Conservation (phyloP, 2,888 invertebrate species). For the Apodemia hepburni region DNA sequence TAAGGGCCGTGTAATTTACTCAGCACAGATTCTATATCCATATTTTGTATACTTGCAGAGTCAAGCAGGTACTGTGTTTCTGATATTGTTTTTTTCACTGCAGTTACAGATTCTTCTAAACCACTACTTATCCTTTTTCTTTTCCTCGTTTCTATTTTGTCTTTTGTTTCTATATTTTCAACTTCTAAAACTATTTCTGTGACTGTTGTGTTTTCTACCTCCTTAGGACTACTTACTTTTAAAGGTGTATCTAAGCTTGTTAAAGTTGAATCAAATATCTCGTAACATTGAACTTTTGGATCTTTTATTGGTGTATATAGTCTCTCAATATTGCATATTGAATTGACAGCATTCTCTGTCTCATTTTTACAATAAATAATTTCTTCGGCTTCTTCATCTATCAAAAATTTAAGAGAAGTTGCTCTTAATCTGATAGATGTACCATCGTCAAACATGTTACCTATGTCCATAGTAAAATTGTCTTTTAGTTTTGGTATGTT, state of each 20-base stretch:
- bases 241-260: slow-evolving; percentile 70
- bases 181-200: slow-evolving; percentile 57
- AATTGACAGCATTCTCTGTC: slow-evolving; percentile 58
- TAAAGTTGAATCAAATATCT: slow-evolving; percentile 70
- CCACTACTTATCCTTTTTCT: slow-evolving; percentile 53
- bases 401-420: slow-evolving; percentile 44
- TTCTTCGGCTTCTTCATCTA: slow-evolving; percentile 45
- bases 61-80: slow-evolving; percentile 55
- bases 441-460: slow-evolving; percentile 52
- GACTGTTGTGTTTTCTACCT: slow-evolving; percentile 40
- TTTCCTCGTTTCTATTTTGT: slow-evolving; percentile 48
- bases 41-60: slow-evolving; percentile 62
- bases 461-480: slow-evolving; percentile 65
- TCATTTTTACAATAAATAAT: slow-evolving; percentile 46
- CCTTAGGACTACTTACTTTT: slow-evolving; percentile 46
- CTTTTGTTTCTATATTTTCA: slow-evolving; percentile 42
- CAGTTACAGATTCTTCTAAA: slow-evolving; percentile 46
- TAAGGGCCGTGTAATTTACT: slow-evolving; percentile 70
- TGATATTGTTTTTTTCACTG: slow-evolving; percentile 53
- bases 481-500: slow-evolving; percentile 54
- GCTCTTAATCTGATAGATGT: slow-evolving; percentile 57
- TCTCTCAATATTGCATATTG: slow-evolving; percentile 52
- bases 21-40: slow-evolving; percentile 71
- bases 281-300: slow-evolving; percentile 51
- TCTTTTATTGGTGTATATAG: slow-evolving; percentile 67